These are phyloP conservation scores for Seriola rivoliana DNA, from an alignment of 2,113 vertebrate genomes.

Conservation along the genomic window DNA sequence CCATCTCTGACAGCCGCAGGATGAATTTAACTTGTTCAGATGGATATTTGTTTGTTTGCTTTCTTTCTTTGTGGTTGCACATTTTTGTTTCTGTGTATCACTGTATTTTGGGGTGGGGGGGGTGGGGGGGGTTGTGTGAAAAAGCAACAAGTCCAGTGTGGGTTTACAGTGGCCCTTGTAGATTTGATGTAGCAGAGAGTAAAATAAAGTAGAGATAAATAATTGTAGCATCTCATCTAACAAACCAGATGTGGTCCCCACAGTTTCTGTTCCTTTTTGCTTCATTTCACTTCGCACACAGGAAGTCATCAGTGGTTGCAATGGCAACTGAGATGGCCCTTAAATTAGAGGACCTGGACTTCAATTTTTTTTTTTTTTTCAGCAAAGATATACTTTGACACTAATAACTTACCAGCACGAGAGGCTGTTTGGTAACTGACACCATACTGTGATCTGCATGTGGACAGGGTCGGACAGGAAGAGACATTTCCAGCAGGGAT, in stretches of 20 bases:
- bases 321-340: not conserved
- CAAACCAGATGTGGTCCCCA: slow-evolving; percentile 4
- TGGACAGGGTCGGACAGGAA: slow-evolving; percentile 29
- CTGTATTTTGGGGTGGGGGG: not conserved
- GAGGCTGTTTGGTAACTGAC: slow-evolving; percentile 21
- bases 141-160: slow-evolving; percentile 17
- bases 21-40: slow-evolving; percentile 6
- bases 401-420: slow-evolving; percentile 16
- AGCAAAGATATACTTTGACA: not conserved
- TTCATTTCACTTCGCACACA: slow-evolving; percentile 17
- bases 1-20: slow-evolving; percentile 9
- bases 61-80: slow-evolving; percentile 1
- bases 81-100: not conserved
- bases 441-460: slow-evolving; percentile 19
- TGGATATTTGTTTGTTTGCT: slow-evolving; percentile 3
- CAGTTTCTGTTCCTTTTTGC: not conserved
- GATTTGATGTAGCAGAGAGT: not conserved
- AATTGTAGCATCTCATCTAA: slow-evolving; percentile 7
- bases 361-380: not conserved
- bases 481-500: slow-evolving; percentile 30
- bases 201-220: slow-evolving; percentile 4
- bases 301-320: slow-evolving; percentile 6
- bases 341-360: slow-evolving; percentile 12
- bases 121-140: not conserved
- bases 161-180: not conserved